A percentile compares a stretch with the other conserved stretches of the same genome.
Evolutionary conservation across 2,113 vertebrate species (phyloP).

Genomic region (Benitochromis conjunctus): DNA sequence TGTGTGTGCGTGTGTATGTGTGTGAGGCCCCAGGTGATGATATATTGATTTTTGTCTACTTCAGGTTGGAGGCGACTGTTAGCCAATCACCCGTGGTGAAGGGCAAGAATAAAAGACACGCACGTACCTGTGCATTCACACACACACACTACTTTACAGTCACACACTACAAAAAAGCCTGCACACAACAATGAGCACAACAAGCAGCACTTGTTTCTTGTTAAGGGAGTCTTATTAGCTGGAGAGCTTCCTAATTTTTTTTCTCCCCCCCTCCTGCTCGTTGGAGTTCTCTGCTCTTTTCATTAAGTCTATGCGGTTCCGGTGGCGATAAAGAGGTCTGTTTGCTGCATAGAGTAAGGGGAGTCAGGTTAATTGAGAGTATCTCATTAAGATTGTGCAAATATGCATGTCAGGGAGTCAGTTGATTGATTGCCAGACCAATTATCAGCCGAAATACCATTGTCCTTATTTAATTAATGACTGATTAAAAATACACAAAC

Average conservation of each 20-base stretch:
- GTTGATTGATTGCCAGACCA: conserved; percentile 52
- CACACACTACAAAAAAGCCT: conserved; percentile 1
- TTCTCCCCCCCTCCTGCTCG: neutral
- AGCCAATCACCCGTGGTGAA: conserved; percentile 69
- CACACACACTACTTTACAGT: neutral
- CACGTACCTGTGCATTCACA: neutral
- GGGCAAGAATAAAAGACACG: conserved; percentile 54
- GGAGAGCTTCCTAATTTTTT: conserved; percentile 29
- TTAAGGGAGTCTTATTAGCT: conserved; percentile 53
- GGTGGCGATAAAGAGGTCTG: conserved; percentile 35
- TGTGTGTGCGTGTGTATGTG: neutral
- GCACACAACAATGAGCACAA: conserved; percentile 37
- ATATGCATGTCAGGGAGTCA: conserved; percentile 35
- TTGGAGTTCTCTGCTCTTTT: conserved; percentile 36
- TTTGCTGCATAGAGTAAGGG: conserved; percentile 5
- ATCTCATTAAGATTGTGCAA: conserved; percentile 46
- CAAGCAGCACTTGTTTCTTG: conserved; percentile 44
- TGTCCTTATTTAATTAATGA: conserved; percentile 59
- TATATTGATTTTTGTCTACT: conserved; percentile 73
- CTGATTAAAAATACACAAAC: conserved; percentile 63
- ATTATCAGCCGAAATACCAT: conserved; percentile 47
- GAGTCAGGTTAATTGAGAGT: conserved; percentile 58
- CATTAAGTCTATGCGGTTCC: conserved; percentile 43
- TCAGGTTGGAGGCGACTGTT: conserved; percentile 68
- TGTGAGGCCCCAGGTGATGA: conserved; percentile 55